phyloP scores from a whole-genome alignment of 1,140 invertebrate genomes.

The Leptonema lineaticorne region DNA sequence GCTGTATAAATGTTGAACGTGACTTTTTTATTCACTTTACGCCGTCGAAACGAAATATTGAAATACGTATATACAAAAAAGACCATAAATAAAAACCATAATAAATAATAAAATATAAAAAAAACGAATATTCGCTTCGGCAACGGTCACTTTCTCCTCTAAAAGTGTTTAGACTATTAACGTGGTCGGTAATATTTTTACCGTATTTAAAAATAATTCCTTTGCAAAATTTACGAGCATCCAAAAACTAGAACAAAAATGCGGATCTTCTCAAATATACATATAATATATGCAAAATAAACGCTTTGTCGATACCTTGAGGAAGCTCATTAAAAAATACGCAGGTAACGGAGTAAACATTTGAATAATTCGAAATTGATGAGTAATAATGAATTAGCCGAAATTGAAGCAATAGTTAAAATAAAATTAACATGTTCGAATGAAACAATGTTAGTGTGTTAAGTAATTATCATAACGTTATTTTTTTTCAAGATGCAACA shows the following conservation, averaged over 20 bases:
- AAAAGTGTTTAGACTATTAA: neutral
- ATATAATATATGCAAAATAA: too few relatives aligned
- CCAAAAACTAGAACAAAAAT: neutral
- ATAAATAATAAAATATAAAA: neutral
- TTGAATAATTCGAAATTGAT: neutral
- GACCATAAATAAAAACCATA: too few relatives aligned
- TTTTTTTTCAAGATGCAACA: too few relatives aligned
- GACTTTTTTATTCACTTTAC: too few relatives aligned
- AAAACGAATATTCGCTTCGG: neutral
- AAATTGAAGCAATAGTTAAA: neutral
- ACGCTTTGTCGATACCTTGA: too few relatives aligned
- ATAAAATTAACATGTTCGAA: neutral
- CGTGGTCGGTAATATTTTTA: constrained; percentile 9
- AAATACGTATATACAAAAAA: too few relatives aligned
- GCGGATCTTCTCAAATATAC: neutral
- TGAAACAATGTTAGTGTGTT: constrained; percentile 15
- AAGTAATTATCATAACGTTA: neutral
- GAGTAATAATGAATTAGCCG: neutral
- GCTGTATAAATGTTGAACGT: too few relatives aligned
- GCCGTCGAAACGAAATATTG: too few relatives aligned
- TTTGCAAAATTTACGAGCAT: neutral
- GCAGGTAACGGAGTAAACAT: neutral
- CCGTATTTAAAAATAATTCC: neutral
- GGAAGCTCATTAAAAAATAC: neutral
- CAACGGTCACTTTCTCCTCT: constrained; percentile 15